Evolutionary conservation across 2,888 invertebrate genomes (phyloP).

Genomic region (Cephus rjabovi): DNA sequence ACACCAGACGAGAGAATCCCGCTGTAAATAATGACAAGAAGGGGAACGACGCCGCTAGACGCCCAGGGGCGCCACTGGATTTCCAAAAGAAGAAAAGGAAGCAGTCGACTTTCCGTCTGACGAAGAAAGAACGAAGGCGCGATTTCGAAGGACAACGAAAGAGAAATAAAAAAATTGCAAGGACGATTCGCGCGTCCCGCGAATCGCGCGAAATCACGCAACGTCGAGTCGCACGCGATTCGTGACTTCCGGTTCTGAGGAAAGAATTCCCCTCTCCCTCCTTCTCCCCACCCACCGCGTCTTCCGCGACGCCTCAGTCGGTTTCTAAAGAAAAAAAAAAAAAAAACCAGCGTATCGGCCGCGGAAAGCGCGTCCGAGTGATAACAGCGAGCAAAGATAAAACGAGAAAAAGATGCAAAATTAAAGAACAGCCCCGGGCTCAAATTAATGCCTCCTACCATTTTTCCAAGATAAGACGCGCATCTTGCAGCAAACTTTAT

Average conservation of each 20-base stretch:
- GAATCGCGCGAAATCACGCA: too few relatives aligned
- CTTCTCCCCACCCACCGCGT: too few relatives aligned
- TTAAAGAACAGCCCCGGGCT: not conserved
- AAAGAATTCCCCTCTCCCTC: not conserved
- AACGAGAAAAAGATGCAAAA: not conserved
- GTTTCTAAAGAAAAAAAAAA: too few relatives aligned
- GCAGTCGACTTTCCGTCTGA: not conserved
- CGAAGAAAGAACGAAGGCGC: not conserved
- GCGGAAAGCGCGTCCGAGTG: not conserved
- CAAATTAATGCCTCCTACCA: not conserved
- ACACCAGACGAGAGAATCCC: not conserved
- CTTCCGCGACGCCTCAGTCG: too few relatives aligned
- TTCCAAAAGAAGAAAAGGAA: not conserved
- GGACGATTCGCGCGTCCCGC: not conserved
- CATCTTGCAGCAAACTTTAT: not conserved
- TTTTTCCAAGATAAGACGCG: not conserved
- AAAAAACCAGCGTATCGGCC: not conserved
- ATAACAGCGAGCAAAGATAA: not conserved
- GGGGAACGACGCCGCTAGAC: not conserved
- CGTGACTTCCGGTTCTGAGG: not conserved
- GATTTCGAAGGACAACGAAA: not conserved
- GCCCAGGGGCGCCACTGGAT: not conserved
- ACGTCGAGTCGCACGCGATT: too few relatives aligned
- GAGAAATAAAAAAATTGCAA: not conserved
- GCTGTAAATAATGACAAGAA: not conserved